Base-by-base conservation (phyloP, 1,140 invertebrate genomes). In the Calycopis cecrops region DNA sequence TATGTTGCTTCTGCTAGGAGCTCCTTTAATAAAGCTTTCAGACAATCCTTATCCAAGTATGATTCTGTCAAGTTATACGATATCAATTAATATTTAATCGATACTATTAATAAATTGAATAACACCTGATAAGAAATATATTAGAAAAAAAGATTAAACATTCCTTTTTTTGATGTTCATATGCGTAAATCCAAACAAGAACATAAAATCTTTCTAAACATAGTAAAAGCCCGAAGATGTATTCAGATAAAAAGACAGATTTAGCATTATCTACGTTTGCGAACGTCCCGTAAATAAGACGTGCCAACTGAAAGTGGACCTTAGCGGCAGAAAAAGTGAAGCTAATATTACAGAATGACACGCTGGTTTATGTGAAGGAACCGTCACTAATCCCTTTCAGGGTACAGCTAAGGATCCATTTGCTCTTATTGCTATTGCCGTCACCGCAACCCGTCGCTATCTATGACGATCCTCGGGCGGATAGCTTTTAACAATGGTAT, bases 381-480 rank as follows among this genome's bases (percentile, higher is more conserved):
- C 52, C 48, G 60, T 65, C 57, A 53, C 58, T 59, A 63, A 62
- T 63, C 64, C 64, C 58, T 66, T 63, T 66, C 56, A 63, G 55
- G 54, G 54, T 37, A 55, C 52, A 49, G 56, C 35, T 54, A 58
- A 55, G 65, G 64, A 65, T 71, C 65, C 73, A 74, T 76, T 76
- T 74, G 56, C 60, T 69, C 52, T 72, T 74, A 71, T 76, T 72
- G 67, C 67, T 66, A 67, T 69, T 62, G 65, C 60, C 65, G 70
- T 71, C 69, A 67, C 63, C 60, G 62, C 52, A 64, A 62, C 62
- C 63, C 63, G 61, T 8, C 40, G 40, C 40, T 42, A 42, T 42
- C 14, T 28, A 28, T 42, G 40, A 42, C 40, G 40, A 42, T 42
- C 21, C 21, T 28, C 21, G 12, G 38, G 9, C 38, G n/a, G 38